Evolutionary conservation across 2,797 vertebrate genomes (phyloP), one percentile per base, ranked within the genome.

Genomic region (Myotis myotis): DNA sequence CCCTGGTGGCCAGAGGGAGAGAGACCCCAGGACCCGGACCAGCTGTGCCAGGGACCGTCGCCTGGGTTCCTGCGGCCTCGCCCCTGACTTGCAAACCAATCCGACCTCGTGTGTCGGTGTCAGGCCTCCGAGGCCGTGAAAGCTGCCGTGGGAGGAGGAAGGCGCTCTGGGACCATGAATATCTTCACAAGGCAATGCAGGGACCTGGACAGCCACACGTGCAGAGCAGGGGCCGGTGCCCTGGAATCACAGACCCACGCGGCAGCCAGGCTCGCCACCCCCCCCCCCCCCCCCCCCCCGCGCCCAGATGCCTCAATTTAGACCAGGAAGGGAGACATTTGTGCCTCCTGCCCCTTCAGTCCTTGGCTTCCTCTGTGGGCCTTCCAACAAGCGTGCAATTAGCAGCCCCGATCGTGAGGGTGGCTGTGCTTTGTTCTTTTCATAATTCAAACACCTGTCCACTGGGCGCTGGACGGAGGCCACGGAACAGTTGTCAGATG

Each of bases 401-500:
- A 98, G 97, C 89, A n/a, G 96, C 87, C 98, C 96, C 96, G 97
- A 97, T 98, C 98, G 97, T 97, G 97, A 96, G 97, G 96, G 95
- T 96, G 94, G 12, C 38, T 5, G 10, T 17, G 12, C 47, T 68
- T 13, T 78, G 41, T 83, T 76, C 96, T 97, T 97, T 98, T 96
- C 92, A 97, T 97, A 97, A 98, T 98, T 97, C 53, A 97, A 98
- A 98, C 98, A 98, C 98, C 98, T 98, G 98, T 98, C 98, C 98
- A 96, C 98, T 98, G 98, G 98, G 97, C 98, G 95, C 98, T 98
- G 98, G 98, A 97, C 94, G 71, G 97, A 95, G 96, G 97, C 98
- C 68, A 98, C 98, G 96, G 97, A 98, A 98, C 98, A 98, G 98
- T 98, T 98, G 98, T 98, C 98, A 98, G 98, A 98, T 98, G 98